A percentile compares a stretch with the other conserved stretches of the same genome.
Evolutionary conservation across 2,888 invertebrate species (phyloP).

Genomic region (Sisyra terminalis): DNA sequence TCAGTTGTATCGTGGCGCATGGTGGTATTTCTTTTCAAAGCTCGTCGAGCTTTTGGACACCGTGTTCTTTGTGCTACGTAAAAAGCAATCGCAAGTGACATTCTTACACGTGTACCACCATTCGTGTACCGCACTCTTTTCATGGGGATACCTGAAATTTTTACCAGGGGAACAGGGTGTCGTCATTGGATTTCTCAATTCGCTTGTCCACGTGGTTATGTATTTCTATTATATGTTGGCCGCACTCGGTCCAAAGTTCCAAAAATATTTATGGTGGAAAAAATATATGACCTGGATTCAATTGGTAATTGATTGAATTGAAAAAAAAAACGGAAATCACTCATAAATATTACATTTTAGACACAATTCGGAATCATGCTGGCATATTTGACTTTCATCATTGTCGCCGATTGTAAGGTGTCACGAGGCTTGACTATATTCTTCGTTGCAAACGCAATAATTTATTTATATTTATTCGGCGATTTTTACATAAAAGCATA

Average conservation of each 20-base stretch:
- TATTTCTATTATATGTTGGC: constrained; percentile 33
- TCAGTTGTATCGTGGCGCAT: constrained; percentile 45
- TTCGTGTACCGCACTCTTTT: constrained; percentile 58
- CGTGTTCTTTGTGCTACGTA: constrained; percentile 76
- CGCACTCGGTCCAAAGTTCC: constrained; percentile 30
- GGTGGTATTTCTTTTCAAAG: constrained; percentile 71
- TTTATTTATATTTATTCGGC: constrained; percentile 40
- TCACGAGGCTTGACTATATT: constrained; percentile 33
- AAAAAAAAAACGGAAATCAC: neutral
- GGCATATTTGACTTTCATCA: constrained; percentile 5
- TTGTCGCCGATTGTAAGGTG: constrained; percentile 26
- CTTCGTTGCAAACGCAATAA: constrained; percentile 33
- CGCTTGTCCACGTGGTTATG: constrained; percentile 33
- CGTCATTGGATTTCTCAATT: constrained; percentile 30
- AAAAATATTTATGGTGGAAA: constrained; percentile 35
- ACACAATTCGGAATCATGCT: constrained; percentile 8
- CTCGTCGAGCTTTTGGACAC: constrained; percentile 63
- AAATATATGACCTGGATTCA: constrained; percentile 34
- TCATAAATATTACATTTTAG: constrained; percentile 1
- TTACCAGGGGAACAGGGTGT: constrained; percentile 46
- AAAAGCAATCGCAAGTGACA: constrained; percentile 76
- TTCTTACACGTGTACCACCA: constrained; percentile 86
- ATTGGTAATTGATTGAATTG: constrained; percentile 18
- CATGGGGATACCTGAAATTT: constrained; percentile 66
- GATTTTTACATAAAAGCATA: constrained; percentile 41